Evolutionary conservation across 2,113 vertebrate genomes (phyloP), one percentile per base, ranked within the genome.

Genomic region (Catagonus wagneri): DNA sequence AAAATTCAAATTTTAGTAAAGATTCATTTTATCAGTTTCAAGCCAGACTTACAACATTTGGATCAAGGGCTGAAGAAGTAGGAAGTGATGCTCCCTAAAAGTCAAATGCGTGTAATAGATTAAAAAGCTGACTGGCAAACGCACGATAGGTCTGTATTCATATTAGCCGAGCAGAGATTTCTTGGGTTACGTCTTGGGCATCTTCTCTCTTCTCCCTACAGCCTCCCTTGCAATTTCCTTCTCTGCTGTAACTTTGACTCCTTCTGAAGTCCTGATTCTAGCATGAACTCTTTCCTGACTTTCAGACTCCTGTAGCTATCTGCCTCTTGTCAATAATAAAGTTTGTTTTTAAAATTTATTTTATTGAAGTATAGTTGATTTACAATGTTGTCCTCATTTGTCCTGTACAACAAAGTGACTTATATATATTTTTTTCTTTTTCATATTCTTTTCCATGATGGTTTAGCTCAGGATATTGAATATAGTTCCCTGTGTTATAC

Each of bases 261-360:
- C 19, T 93, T 87, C 34, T 89, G 10, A n/a, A 91, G 74, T 76
- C 71, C 78, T 86, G 36, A 89, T 69, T 66, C 52, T 11, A 58
- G 50, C 50, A 60, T 13, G 0, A 61, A 15, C 50, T 69, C 91
- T 74, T 92, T 36, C 36, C 68, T 25, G 13, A 65, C 79, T 81
- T 83, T 89, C 87, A 96, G 72, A 78, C 74, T 76, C n/a, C 83
- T 96, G 9, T 71, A 89, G 54, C 56, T 66, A 52, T 63, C 79
- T 93, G 79, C 69, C 88, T 89, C 79, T 89, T 72, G 68, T 89
- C 86, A 95, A 76, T 75, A 90, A 88, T 89, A 79, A 92, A 92
- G 23, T 78, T 86, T 94, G 58, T 44, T 44, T 44, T 44, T 44
- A 44, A 44, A 44, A 44, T 44, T 44, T 44, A 44, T 44, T 44